Evolutionary conservation across 1,140 invertebrate species (phyloP), one percentile per base, ranked within the genome.

Genomic region (Bradysia coprophila): DNA sequence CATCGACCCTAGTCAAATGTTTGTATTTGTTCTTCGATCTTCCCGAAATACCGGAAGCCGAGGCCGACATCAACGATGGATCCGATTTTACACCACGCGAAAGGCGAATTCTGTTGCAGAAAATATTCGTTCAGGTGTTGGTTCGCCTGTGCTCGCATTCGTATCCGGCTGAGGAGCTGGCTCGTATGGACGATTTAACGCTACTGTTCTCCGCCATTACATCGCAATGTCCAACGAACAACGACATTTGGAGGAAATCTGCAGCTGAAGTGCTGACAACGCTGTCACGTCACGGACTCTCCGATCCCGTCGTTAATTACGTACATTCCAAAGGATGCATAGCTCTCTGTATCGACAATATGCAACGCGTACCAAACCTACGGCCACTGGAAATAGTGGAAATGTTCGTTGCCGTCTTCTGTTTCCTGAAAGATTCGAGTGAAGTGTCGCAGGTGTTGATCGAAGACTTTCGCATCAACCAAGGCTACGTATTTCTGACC

Each of bases 11-110:
- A 52, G 93, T 98, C 4, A 98, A 98, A 71, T 97, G 94, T 68
- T 68, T 98, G 23, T 99, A 99, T 62, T 65, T 99, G 44, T 98
- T 99, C 64, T 98, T 98, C 65, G 95, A 98, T 68, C 67, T 99
- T 37, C 92, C 94, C 32, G 78, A 82, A 64, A 78, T 88, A 64
- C 85, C 86, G 41, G 80, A 86, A 53, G 72, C 79, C 24, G 78
- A 81, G 54, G 75, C 78, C 31, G 74, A 85, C 55, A 63, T 72
- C 40, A 76, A 83, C 51, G 72, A 73, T 59, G 62, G 69, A 46
- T 87, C 81, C 61, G 87, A 94, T 59, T 94, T 93, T 62, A 90
- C 85, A 47, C 81, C 86, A 5, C 73, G 76, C 49, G 92, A 97
- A 65, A 75, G 88, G 45, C 69, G 92, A 50, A 87, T 94, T 50